These are phyloP conservation scores for Helogale parvula DNA, from an alignment of 2,113 vertebrate genomes.

Conservation along the genomic window DNA sequence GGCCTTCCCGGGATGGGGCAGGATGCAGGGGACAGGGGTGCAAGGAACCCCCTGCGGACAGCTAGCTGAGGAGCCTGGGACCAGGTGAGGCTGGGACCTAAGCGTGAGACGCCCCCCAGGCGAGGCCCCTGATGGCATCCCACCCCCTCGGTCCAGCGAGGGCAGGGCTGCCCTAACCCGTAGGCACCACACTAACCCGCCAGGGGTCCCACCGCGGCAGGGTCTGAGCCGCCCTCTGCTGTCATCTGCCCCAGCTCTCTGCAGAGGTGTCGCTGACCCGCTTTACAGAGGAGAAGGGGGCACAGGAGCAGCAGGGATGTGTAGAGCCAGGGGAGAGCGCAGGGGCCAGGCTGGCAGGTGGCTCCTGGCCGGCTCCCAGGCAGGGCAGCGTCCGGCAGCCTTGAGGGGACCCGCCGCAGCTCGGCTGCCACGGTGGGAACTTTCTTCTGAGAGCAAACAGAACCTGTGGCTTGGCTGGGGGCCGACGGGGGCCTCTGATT, in stretches of 20 bases:
- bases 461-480: background rate
- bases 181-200: rapidly evolving
- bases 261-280: no score
- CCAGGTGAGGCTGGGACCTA: rapidly evolving
- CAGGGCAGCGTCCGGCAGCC: background rate
- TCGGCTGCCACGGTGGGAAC: background rate
- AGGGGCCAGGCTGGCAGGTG: background rate
- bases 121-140: background rate
- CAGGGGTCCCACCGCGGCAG: background rate
- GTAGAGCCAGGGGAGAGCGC: background rate
- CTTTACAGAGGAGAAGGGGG: background rate
- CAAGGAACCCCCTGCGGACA: no score
- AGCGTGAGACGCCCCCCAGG: background rate
- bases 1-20: background rate
- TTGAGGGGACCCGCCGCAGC: rapidly evolving
- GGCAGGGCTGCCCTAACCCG: background rate
- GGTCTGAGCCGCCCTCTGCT: rapidly evolving
- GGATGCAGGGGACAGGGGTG: background rate
- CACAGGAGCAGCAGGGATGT: rapidly evolving
- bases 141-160: rapidly evolving
- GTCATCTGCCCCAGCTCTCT: rapidly evolving
- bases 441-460: background rate
- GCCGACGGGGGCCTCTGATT: background rate
- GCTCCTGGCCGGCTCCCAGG: background rate
- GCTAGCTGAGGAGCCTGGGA: background rate